A percentile compares a stretch with the other conserved stretches of the same genome.
phyloP scores from a whole-genome alignment of 2,888 invertebrate genomes.

The Steromphala cineraria region DNA sequence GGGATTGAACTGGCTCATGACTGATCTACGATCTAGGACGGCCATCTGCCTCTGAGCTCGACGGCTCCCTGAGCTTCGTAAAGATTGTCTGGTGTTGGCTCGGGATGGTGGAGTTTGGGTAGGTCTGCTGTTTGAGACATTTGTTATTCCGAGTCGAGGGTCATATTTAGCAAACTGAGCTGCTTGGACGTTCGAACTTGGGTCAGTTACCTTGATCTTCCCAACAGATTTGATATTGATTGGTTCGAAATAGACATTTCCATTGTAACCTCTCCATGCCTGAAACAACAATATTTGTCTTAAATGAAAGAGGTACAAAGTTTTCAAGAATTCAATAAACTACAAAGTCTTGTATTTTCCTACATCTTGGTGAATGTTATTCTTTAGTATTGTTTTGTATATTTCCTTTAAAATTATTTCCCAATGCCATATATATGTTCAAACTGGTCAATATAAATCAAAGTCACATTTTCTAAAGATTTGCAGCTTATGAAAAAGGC shows the following conservation, averaged over 20 bases:
- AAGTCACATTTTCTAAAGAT: too few species aligned
- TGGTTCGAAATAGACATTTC: slow-evolving; percentile 74
- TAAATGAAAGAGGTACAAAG: too few species aligned
- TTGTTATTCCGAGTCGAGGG: slow-evolving; percentile 21
- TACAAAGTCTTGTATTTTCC: too few species aligned
- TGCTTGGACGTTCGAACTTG: neutral
- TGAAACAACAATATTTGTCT: slow-evolving; percentile 40
- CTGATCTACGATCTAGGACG: slow-evolving; percentile 58
- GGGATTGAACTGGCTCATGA: slow-evolving; percentile 52
- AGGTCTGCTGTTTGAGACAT: slow-evolving; percentile 32
- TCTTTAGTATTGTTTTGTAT: too few species aligned
- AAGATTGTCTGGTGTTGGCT: neutral
- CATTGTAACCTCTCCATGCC: slow-evolving; percentile 74
- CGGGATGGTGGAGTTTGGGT: neutral
- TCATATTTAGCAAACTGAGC: neutral
- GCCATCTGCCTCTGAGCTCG: slow-evolving; percentile 48
- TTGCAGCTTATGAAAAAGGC: too few species aligned
- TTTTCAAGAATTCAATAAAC: too few species aligned
- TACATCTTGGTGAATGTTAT: too few species aligned
- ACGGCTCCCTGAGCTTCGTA: slow-evolving; percentile 19
- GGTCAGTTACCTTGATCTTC: neutral
- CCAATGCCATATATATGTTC: too few species aligned
- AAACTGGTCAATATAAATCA: too few species aligned
- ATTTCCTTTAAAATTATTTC: too few species aligned
- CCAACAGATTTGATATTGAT: slow-evolving; percentile 55